Percentiles rank a stretch among this genome's conserved stretches.
Conservation (phyloP, 2,797 vertebrate species). For the Gobionotothen gibberifrons region DNA sequence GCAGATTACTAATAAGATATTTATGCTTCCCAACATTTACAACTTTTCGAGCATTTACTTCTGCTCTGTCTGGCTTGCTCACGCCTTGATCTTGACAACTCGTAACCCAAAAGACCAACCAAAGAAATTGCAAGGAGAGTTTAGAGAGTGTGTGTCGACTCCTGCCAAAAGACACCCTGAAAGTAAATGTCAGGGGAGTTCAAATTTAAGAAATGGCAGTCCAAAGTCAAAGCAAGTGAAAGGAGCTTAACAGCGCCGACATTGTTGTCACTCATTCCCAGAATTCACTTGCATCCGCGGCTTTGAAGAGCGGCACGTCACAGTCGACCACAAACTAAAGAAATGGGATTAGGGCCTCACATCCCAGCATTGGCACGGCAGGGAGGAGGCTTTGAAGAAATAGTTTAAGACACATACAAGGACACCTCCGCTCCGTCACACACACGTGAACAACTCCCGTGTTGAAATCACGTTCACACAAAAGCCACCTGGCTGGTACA, state of each 20-base stretch:
- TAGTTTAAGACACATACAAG: conserved; percentile 25
- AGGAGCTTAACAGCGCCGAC: conserved; percentile 59
- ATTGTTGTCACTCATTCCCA: conserved; percentile 61
- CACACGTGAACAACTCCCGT: background rate
- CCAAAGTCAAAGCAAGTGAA: conserved; percentile 56
- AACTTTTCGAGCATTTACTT: background rate
- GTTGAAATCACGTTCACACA: conserved; percentile 22
- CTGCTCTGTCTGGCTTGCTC: background rate
- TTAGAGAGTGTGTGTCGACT: conserved; percentile 28
- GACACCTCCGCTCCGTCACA: conserved; percentile 16
- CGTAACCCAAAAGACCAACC: conserved; percentile 25
- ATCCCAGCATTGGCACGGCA: conserved; percentile 50
- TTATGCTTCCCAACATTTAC: background rate
- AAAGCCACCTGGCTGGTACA: background rate
- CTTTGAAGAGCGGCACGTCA: conserved; percentile 64
- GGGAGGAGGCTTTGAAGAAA: conserved; percentile 64
- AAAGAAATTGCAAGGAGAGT: conserved; percentile 14
- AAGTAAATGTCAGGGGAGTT: conserved; percentile 38
- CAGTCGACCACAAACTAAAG: conserved; percentile 62
- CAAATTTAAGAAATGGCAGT: conserved; percentile 39
- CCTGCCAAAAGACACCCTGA: conserved; percentile 28
- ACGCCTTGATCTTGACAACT: conserved; percentile 47
- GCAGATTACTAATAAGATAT: background rate
- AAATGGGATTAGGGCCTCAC: conserved; percentile 67
- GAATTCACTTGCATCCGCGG: conserved; percentile 35